Conservation (phyloP, 2,797 vertebrate species). For the Sebastes reedi region DNA sequence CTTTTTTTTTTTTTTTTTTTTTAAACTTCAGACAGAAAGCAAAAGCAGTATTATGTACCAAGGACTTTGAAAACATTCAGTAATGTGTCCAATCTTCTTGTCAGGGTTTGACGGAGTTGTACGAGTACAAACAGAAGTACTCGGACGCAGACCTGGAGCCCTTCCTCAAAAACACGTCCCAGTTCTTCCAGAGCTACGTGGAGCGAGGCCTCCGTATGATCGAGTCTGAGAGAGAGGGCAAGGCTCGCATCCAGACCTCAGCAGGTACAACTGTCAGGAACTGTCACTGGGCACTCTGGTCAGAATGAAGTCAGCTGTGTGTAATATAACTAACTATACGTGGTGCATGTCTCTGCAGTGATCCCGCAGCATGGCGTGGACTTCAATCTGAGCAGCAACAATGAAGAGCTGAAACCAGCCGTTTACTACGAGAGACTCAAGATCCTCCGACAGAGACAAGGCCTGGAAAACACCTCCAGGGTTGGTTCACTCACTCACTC, state of each 20-base stretch:
- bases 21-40: neutral
- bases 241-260: slow-evolving; percentile 87
- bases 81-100: neutral
- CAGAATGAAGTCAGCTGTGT: neutral
- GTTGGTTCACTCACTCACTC: slow-evolving; percentile 66
- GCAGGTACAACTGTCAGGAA: slow-evolving; percentile 78
- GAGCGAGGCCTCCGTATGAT: slow-evolving; percentile 97
- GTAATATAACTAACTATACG: neutral
- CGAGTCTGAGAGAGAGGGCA: slow-evolving; percentile 94
- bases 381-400: slow-evolving; percentile 80
- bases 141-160: slow-evolving; percentile 96
- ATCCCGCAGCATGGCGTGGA: slow-evolving; percentile 89
- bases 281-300: neutral
- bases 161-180: slow-evolving; percentile 95
- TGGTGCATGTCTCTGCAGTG: slow-evolving; percentile 73
- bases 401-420: slow-evolving; percentile 93
- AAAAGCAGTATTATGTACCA: neutral
- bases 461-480: slow-evolving; percentile 94
- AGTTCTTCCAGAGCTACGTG: slow-evolving; percentile 99
- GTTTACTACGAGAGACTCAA: slow-evolving; percentile 97
- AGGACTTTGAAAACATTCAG: neutral
- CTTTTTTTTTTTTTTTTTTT: neutral
- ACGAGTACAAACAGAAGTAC: slow-evolving; percentile 98
- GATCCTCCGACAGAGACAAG: slow-evolving; percentile 95
- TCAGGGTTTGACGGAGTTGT: slow-evolving; percentile 95